These are phyloP conservation scores for Noctua pronuba DNA, from an alignment of 2,888 invertebrate species.

Conservation along the genomic window DNA sequence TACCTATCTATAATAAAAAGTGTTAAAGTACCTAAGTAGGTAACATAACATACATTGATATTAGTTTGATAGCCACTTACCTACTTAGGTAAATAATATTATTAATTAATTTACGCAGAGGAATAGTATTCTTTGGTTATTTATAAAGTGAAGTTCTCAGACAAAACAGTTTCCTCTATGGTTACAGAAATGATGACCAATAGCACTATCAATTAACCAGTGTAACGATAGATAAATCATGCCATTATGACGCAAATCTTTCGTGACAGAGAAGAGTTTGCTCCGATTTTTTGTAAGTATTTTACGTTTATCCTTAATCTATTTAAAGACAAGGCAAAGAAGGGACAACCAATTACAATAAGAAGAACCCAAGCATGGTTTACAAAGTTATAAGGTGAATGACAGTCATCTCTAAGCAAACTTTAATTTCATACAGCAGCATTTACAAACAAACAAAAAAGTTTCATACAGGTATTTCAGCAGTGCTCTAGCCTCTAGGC, in stretches of 20 bases:
- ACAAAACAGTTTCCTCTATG: neutral
- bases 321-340: neutral
- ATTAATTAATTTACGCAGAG: no score
- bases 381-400: neutral
- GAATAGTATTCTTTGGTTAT: no score
- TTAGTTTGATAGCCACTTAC: no score
- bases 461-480: constrained; percentile 32
- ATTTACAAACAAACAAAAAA: neutral
- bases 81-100: no score
- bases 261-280: neutral
- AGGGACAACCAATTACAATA: neutral
- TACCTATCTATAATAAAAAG: no score
- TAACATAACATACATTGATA: no score
- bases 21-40: no score
- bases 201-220: neutral
- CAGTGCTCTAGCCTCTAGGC: constrained; percentile 68
- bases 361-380: neutral
- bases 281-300: neutral
- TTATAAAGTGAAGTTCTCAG: neutral
- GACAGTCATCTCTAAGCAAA: constrained; percentile 5
- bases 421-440: constrained; percentile 24
- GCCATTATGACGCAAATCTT: neutral
- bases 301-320: neutral
- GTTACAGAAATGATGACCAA: neutral
- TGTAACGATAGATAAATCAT: neutral